Conservation (phyloP, 2,888 invertebrate genomes). For the Philhelius pedissequus region DNA sequence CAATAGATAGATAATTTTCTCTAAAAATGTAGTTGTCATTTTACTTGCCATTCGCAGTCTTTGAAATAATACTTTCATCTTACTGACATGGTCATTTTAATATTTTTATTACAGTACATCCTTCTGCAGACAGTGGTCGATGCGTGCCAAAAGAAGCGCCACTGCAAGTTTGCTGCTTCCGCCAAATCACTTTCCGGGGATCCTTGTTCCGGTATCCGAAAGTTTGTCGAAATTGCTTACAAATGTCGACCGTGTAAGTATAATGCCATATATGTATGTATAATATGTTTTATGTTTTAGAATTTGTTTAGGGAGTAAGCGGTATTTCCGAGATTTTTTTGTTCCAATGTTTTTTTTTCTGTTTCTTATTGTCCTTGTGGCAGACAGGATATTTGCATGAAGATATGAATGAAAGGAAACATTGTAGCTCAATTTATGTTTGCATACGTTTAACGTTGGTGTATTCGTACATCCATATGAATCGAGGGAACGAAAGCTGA, state of each 20-base stretch:
- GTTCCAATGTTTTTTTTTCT: background rate
- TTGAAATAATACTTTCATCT: background rate
- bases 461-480: background rate
- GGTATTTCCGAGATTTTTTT: constrained; percentile 8
- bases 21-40: background rate
- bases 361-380: constrained; percentile 29
- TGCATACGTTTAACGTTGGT: constrained; percentile 8
- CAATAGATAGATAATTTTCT: no score
- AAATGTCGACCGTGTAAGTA: constrained; percentile 98
- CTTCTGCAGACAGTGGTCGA: constrained; percentile 96
- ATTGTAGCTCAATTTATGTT: constrained; percentile 51
- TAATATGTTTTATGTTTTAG: background rate
- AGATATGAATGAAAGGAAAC: constrained; percentile 50
- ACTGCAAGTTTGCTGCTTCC: constrained; percentile 93
- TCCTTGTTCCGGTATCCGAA: constrained; percentile 93
- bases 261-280: constrained; percentile 2
- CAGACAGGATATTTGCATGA: constrained; percentile 42
- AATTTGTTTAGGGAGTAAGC: background rate
- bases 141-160: constrained; percentile 94
- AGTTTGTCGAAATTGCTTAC: constrained; percentile 97
- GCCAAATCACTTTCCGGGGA: constrained; percentile 91
- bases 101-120: constrained; percentile 83
- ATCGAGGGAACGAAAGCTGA: background rate
- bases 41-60: background rate
- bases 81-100: background rate